Percentiles rank a stretch among this genome's conserved stretches.
These are phyloP conservation scores for Trichechus manatus DNA, from an alignment of 2,113 vertebrate species.

Conservation along the genomic window DNA sequence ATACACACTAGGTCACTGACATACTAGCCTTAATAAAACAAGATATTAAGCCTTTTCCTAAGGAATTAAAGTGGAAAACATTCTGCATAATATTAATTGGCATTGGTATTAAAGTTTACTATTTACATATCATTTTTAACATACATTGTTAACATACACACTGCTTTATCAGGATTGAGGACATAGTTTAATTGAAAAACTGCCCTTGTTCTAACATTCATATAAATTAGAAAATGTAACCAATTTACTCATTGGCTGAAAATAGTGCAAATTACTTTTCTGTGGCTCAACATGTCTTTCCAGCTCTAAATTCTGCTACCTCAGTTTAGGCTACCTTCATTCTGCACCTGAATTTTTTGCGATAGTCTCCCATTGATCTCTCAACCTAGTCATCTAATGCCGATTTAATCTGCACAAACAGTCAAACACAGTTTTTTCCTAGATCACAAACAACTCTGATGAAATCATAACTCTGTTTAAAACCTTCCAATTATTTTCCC, in stretches of 20 bases:
- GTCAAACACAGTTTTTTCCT: neutral
- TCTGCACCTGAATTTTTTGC: neutral
- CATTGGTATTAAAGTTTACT: conserved; percentile 22
- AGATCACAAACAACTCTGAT: conserved; percentile 17
- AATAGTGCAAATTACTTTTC: neutral
- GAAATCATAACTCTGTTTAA: neutral
- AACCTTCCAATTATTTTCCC: conserved; percentile 23
- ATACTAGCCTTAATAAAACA: neutral
- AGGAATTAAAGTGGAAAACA: neutral
- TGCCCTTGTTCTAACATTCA: conserved; percentile 7
- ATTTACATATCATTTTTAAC: conserved; percentile 52
- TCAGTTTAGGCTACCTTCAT: neutral
- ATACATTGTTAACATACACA: neutral
- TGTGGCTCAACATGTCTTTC: neutral
- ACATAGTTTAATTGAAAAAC: neutral
- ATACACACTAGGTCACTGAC: neutral
- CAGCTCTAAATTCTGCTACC: neutral
- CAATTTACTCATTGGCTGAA: neutral
- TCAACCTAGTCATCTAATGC: neutral
- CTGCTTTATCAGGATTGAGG: neutral
- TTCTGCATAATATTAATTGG: neutral
- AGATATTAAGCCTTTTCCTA: conserved; percentile 35
- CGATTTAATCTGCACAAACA: conserved; percentile 8
- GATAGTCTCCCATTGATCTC: neutral
- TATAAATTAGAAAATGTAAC: neutral